These are phyloP conservation scores for Microplitis deprimator DNA, from an alignment of 2,888 invertebrate species.

Conservation along the genomic window DNA sequence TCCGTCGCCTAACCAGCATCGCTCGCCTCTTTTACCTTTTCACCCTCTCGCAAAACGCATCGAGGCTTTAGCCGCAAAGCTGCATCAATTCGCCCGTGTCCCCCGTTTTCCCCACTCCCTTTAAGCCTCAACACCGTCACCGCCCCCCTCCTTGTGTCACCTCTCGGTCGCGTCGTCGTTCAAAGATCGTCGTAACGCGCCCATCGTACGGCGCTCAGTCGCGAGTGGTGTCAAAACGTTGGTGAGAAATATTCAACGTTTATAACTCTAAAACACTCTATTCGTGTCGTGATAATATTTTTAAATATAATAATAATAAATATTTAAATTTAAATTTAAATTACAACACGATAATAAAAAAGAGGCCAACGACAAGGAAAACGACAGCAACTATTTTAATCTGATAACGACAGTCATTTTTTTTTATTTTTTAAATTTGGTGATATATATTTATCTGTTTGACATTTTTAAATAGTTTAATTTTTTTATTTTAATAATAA, in stretches of 20 bases:
- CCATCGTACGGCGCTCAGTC: slow-evolving; percentile 57
- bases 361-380: not conserved
- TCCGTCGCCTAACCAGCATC: slow-evolving; percentile 70
- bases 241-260: slow-evolving; percentile 33
- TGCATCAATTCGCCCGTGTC: slow-evolving; percentile 73
- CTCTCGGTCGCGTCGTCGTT: slow-evolving; percentile 47
- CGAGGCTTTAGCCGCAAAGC: slow-evolving; percentile 56
- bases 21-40: slow-evolving; percentile 71
- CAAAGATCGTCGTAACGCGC: slow-evolving; percentile 54
- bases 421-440: not conserved
- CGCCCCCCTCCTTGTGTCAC: slow-evolving; percentile 49
- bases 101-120: slow-evolving; percentile 71
- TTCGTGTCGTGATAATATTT: not conserved
- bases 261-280: slow-evolving; percentile 10
- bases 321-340: not conserved
- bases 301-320: not conserved
- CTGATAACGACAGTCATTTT: not conserved
- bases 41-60: slow-evolving; percentile 67
- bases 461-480: not conserved
- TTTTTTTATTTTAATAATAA: not conserved
- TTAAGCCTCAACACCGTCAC: slow-evolving; percentile 53
- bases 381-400: not conserved
- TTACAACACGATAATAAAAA: no score
- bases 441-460: not conserved
- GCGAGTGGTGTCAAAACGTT: slow-evolving; percentile 53